Evolutionary conservation across 92 coral and sea anemone species (phyloP).

Genomic region (Chrysogorgia sp.): DNA sequence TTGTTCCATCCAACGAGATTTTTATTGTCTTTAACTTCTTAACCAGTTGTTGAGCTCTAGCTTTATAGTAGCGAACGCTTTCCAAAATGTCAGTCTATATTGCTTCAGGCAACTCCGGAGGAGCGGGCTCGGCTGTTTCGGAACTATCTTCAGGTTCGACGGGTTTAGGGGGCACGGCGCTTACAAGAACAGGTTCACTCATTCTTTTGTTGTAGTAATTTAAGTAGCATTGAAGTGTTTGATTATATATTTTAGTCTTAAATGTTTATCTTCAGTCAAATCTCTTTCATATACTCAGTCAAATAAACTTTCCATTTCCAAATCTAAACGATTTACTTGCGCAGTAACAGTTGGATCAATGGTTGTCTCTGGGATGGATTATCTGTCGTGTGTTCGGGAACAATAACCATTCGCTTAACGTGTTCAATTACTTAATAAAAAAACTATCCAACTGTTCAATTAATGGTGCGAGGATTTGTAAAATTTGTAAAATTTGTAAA

Average conservation of each 20-base stretch:
- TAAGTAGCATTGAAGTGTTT: constrained; percentile 38
- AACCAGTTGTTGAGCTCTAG: constrained; percentile 14
- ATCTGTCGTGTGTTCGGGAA: constrained; percentile 20
- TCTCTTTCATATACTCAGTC: constrained; percentile 43
- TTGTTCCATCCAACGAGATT: constrained; percentile 27
- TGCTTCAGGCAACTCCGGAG: background rate
- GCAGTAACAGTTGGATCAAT: background rate
- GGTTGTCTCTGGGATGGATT: background rate
- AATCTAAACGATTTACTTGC: constrained; percentile 19
- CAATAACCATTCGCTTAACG: background rate
- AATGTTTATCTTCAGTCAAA: constrained; percentile 43
- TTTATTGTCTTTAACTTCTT: constrained; percentile 9
- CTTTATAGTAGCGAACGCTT: constrained; percentile 13
- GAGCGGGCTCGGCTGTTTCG: background rate
- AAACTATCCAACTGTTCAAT: background rate
- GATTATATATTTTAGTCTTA: constrained; percentile 44
- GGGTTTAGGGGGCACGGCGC: background rate
- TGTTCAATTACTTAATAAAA: background rate
- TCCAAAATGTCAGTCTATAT: constrained; percentile 16
- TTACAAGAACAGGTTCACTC: constrained; percentile 44
- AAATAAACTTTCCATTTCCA: constrained; percentile 32
- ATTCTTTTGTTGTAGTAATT: constrained; percentile 50
- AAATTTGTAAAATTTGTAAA: background rate
- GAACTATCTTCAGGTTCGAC: background rate
- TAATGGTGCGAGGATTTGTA: background rate